Percentiles rank a stretch among this genome's conserved stretches.
Evolutionary conservation across 2,797 vertebrate genomes (phyloP).

Genomic region (Scleropages formosus): DNA sequence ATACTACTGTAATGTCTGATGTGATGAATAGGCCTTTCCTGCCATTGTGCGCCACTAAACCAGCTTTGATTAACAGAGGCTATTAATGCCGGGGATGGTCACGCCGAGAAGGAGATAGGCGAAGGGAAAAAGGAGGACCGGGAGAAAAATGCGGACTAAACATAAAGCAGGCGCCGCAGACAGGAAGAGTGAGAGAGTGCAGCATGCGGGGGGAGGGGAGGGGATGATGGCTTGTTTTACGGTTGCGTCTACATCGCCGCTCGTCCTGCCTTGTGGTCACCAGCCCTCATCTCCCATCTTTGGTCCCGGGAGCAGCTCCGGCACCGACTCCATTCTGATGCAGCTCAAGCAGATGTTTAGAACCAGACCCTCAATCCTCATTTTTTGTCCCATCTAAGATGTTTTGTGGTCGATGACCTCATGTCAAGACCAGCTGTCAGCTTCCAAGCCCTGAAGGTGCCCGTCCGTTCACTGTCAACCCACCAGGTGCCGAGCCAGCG

Average conservation of each 20-base stretch:
- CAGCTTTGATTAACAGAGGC: constrained; percentile 65
- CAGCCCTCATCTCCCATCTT: too few species aligned
- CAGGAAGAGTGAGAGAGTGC: constrained; percentile 22
- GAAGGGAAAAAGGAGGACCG: constrained; percentile 40
- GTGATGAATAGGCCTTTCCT: constrained; percentile 62
- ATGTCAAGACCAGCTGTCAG: constrained; percentile 56
- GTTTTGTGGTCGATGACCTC: constrained; percentile 54
- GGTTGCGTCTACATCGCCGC: too few species aligned
- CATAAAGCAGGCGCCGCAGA: neutral
- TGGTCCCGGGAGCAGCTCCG: constrained; percentile 2
- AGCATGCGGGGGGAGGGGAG: constrained; percentile 10
- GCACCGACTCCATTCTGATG: too few species aligned
- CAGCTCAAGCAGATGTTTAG: constrained; percentile 15
- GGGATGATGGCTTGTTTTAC: constrained; percentile 42
- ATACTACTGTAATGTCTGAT: constrained; percentile 40
- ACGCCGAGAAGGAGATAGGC: constrained; percentile 51
- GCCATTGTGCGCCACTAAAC: constrained; percentile 46
- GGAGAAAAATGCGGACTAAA: constrained; percentile 36
- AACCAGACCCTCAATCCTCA: constrained; percentile 25
- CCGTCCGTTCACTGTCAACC: constrained; percentile 34
- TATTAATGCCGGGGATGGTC: constrained; percentile 70
- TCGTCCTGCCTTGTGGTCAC: too few species aligned
- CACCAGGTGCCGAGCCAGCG: constrained; percentile 25
- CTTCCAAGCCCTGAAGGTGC: constrained; percentile 33
- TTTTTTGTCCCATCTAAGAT: constrained; percentile 26